phyloP scores from a whole-genome alignment of 2,888 invertebrate species.

The Drosophila niveifrons region DNA sequence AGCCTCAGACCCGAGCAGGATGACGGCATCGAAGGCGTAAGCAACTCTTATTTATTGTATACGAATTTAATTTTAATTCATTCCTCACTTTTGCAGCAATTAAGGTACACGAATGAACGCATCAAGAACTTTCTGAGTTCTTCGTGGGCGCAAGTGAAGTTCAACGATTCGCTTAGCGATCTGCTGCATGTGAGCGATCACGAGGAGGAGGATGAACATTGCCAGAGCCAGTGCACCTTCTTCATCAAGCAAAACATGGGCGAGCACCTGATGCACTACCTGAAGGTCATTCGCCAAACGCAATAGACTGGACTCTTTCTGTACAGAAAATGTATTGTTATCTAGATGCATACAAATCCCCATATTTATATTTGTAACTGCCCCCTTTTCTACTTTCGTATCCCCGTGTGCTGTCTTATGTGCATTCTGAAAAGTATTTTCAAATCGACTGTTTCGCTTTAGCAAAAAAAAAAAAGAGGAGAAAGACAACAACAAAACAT shows the following conservation, averaged over 20 bases:
- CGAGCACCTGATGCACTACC: conserved; percentile 82
- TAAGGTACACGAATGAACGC: conserved; percentile 81
- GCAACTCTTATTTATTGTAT: neutral
- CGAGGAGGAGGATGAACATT: conserved; percentile 47
- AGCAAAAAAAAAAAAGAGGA: conserved; percentile 34
- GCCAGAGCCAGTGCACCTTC: conserved; percentile 76
- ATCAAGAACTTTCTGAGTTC: conserved; percentile 82
- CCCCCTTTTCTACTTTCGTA: neutral
- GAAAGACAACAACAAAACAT: neutral
- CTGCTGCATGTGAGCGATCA: conserved; percentile 66
- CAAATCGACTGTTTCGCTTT: conserved; percentile 17
- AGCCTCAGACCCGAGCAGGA: conserved; percentile 62
- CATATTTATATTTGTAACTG: conserved; percentile 16
- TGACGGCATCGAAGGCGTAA: conserved; percentile 80
- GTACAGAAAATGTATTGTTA: conserved; percentile 38
- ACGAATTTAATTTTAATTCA: neutral
- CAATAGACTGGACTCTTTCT: conserved; percentile 29
- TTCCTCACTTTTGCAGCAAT: conserved; percentile 55
- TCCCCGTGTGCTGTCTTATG: conserved; percentile 18
- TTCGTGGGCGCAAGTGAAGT: conserved; percentile 62
- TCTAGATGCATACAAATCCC: conserved; percentile 26
- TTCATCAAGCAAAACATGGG: conserved; percentile 83
- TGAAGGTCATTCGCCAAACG: conserved; percentile 77
- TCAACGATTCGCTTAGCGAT: conserved; percentile 75
- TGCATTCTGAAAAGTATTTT: conserved; percentile 40